Conservation (phyloP, 2,888 invertebrate species). For the Cybosia mesomella region DNA sequence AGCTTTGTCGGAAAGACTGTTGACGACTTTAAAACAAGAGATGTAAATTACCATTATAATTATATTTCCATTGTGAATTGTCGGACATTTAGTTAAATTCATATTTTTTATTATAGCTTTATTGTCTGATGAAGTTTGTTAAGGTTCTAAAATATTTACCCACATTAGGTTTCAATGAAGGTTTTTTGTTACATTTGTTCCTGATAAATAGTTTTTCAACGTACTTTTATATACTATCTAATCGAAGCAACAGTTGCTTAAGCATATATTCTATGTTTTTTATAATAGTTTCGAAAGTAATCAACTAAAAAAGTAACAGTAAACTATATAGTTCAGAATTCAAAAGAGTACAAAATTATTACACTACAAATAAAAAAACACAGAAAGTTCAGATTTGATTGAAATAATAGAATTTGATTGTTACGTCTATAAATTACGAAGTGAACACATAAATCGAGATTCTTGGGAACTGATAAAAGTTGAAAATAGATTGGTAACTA, state of each 20-base stretch:
- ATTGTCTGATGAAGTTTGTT: not conserved
- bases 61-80: slow-evolving; percentile 1
- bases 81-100: not conserved
- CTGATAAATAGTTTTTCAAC: too few species aligned
- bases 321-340: too few species aligned
- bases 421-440: slow-evolving; percentile 51
- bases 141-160: not conserved
- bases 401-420: slow-evolving; percentile 48
- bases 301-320: too few species aligned
- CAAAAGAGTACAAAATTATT: not conserved
- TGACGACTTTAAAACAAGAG: slow-evolving; percentile 34
- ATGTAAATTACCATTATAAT: slow-evolving; percentile 14
- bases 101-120: not conserved
- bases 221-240: too few species aligned
- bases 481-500: slow-evolving; percentile 62
- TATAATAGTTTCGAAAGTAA: too few species aligned
- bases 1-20: slow-evolving; percentile 9
- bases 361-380: slow-evolving; percentile 25
- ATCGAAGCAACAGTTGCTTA: too few species aligned
- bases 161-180: too few species aligned
- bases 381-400: slow-evolving; percentile 36
- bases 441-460: slow-evolving; percentile 57
- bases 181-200: too few species aligned
- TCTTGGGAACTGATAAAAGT: slow-evolving; percentile 58
- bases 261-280: too few species aligned